Percentiles rank a stretch among this genome's conserved stretches.
phyloP scores from a whole-genome alignment of 2,113 vertebrate species.

The Blennius ocellaris region DNA sequence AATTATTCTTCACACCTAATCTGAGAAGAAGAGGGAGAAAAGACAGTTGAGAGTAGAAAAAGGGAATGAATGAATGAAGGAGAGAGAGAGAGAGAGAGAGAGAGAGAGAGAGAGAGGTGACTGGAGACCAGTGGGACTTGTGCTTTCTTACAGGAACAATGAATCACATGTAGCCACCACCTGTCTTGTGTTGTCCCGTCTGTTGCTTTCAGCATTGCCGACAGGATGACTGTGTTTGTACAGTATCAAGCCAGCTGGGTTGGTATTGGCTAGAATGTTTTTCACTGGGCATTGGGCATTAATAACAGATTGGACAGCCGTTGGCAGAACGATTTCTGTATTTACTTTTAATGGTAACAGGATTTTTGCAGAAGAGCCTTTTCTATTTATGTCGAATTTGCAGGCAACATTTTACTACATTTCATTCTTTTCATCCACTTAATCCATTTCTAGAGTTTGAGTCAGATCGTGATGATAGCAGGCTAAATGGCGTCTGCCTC shows the following conservation, averaged over 20 bases:
- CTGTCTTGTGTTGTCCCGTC: constrained; percentile 79
- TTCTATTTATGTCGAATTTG: constrained; percentile 23
- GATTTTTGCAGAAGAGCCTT: constrained; percentile 23
- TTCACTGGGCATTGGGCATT: constrained; percentile 62
- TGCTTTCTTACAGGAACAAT: constrained; percentile 80
- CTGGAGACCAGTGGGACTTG: constrained; percentile 68
- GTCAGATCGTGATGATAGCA: no score
- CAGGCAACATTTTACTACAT: constrained; percentile 9
- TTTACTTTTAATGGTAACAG: constrained; percentile 54
- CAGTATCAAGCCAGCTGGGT: constrained; percentile 66
- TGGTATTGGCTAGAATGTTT: constrained; percentile 55
- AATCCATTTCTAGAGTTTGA: no score
- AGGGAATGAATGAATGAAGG: constrained; percentile 10
- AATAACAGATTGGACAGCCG: constrained; percentile 69
- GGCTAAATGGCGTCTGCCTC: no score
- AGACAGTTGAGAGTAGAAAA: constrained; percentile 64
- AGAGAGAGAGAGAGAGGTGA: constrained; percentile 50
- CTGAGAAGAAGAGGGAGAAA: constrained; percentile 70
- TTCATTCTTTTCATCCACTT: not conserved
- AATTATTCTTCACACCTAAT: constrained; percentile 83
- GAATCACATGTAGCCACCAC: constrained; percentile 77
- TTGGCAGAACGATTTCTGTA: constrained; percentile 62
- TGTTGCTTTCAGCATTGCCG: constrained; percentile 67
- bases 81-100: constrained; percentile 22
- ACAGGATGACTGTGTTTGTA: constrained; percentile 75